phyloP scores from a whole-genome alignment of 1,140 invertebrate species.

The Doryteuthis pealeii region DNA sequence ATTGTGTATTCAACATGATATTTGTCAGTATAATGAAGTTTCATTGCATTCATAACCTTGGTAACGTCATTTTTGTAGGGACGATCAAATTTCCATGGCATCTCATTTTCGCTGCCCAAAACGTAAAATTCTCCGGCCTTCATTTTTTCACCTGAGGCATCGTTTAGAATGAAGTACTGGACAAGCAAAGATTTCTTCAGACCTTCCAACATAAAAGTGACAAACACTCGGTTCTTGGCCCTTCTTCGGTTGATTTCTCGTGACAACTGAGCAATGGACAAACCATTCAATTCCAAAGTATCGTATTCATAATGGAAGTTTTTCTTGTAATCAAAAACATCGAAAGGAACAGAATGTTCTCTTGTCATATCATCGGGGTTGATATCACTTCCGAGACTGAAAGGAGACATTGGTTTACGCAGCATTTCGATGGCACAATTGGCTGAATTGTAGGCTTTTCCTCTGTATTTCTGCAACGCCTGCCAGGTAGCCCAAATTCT shows the following conservation, averaged over 20 bases:
- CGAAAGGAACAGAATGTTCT: slow-evolving; percentile 15
- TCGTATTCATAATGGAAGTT: slow-evolving; percentile 29
- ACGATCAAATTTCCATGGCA: slow-evolving; percentile 34
- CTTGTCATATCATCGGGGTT: slow-evolving; percentile 20
- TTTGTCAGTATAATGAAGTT: slow-evolving; percentile 16
- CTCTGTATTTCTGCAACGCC: slow-evolving; percentile 25
- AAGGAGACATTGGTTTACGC: slow-evolving; percentile 22
- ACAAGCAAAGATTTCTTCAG: slow-evolving; percentile 18
- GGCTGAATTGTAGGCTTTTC: slow-evolving; percentile 29
- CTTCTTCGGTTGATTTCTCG: slow-evolving; percentile 16
- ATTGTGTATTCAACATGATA: slow-evolving; percentile 20
- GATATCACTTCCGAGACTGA: slow-evolving; percentile 19
- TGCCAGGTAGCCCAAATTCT: slow-evolving; percentile 34
- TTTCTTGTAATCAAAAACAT: slow-evolving; percentile 20
- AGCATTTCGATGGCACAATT: slow-evolving; percentile 26
- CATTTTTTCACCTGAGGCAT: not conserved
- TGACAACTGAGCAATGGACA: slow-evolving; percentile 18
- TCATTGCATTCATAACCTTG: slow-evolving; percentile 12
- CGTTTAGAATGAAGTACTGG: not conserved
- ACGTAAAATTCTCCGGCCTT: slow-evolving; percentile 23
- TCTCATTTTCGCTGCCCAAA: slow-evolving; percentile 30
- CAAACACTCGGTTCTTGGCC: slow-evolving; percentile 23
- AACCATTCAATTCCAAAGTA: slow-evolving; percentile 26
- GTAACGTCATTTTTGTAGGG: slow-evolving; percentile 28
- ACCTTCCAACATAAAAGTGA: slow-evolving; percentile 25